Percentiles rank a stretch among this genome's conserved stretches.
Conservation (phyloP, 2,888 invertebrate species). For the Caenorhabditis zanzibari region DNA sequence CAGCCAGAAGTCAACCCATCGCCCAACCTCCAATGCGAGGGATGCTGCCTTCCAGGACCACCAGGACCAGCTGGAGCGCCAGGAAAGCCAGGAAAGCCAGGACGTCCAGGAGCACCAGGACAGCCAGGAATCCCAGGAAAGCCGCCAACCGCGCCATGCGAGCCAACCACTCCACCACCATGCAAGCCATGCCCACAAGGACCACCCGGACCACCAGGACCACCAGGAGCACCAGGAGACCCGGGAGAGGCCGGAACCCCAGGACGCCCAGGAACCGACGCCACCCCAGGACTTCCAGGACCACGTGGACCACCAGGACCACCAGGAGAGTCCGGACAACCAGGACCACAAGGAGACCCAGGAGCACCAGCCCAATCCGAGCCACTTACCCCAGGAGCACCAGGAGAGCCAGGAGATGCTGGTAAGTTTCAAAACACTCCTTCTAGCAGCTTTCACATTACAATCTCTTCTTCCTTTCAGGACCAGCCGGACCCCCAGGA, state of each 20-base stretch:
- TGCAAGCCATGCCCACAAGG: slow-evolving; percentile 78
- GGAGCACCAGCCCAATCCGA: slow-evolving; percentile 75
- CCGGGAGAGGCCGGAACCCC: slow-evolving; percentile 80
- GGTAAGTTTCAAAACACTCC: slow-evolving; percentile 17
- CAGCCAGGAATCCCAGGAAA: slow-evolving; percentile 74
- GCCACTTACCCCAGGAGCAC: slow-evolving; percentile 77
- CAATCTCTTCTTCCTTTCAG: slow-evolving; percentile 52
- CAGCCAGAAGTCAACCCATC: slow-evolving; percentile 72
- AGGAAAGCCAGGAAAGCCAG: slow-evolving; percentile 75
- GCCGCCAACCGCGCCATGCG: slow-evolving; percentile 73
- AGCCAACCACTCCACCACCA: slow-evolving; percentile 76
- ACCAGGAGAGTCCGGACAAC: slow-evolving; percentile 69
- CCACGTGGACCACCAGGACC: slow-evolving; percentile 78
- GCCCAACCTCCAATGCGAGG: slow-evolving; percentile 76
- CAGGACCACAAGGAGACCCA: slow-evolving; percentile 75
- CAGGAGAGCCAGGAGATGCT: slow-evolving; percentile 77
- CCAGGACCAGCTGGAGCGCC: slow-evolving; percentile 81
- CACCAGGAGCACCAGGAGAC: slow-evolving; percentile 79
- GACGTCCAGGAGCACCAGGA: slow-evolving; percentile 79
- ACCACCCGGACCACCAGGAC: slow-evolving; percentile 76
- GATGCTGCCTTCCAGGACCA: slow-evolving; percentile 79
- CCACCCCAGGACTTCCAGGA: slow-evolving; percentile 73
- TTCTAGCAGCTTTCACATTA: not conserved
- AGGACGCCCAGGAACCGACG: slow-evolving; percentile 76
- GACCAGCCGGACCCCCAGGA: slow-evolving; percentile 76